Conservation (phyloP, 2,113 vertebrate species). For the Chaenocephalus aceratus region DNA sequence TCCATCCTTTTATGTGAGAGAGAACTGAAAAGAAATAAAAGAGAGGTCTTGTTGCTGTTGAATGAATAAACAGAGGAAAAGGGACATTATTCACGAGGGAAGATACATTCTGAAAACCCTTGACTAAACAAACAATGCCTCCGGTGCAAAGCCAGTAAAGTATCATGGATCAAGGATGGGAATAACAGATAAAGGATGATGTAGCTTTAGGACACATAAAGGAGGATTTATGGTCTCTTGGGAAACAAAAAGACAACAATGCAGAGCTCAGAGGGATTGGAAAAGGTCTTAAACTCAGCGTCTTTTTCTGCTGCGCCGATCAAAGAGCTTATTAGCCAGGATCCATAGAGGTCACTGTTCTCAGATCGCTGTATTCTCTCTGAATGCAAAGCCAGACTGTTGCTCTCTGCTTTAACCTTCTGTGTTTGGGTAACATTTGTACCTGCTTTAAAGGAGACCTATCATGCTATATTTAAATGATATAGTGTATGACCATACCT, state of each 20-base stretch:
- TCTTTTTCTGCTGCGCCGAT: slow-evolving; percentile 2
- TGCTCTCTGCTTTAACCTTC: not conserved
- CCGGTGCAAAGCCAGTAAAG: not conserved
- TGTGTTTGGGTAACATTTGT: no score
- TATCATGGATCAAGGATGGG: not conserved
- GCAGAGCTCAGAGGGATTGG: slow-evolving; percentile 12
- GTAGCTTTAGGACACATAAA: not conserved
- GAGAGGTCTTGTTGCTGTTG: not conserved
- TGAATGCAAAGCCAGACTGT: not conserved
- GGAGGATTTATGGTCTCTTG: slow-evolving; percentile 4
- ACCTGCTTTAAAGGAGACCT: no score
- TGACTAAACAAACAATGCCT: not conserved
- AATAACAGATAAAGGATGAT: not conserved
- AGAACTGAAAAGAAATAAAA: not conserved
- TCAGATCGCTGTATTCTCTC: not conserved
- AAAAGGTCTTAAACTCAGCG: slow-evolving; percentile 12
- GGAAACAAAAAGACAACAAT: slow-evolving; percentile 12
- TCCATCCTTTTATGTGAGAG: not conserved
- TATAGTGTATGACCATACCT: no score
- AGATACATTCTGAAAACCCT: not conserved
- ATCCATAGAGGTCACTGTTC: not conserved
- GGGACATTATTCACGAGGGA: not conserved
- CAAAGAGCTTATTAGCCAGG: no score
- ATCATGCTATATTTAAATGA: no score
- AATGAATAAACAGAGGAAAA: not conserved